Evolutionary conservation across 2,888 invertebrate species (phyloP).

Genomic region (Tinea semifulvella): DNA sequence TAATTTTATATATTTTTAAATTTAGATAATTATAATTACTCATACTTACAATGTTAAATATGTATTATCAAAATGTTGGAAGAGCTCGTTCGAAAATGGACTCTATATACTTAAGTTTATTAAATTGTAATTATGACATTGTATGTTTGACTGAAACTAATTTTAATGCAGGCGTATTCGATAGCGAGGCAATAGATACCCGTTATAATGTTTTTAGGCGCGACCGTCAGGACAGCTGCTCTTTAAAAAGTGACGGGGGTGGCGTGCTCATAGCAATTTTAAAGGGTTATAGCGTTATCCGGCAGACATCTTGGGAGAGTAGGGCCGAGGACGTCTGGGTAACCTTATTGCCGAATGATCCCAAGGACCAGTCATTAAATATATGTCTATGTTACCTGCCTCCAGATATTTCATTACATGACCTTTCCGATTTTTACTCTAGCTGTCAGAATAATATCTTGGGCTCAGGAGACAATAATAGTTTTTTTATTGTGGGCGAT

Average conservation of each 20-base stretch:
- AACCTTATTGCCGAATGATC: background rate
- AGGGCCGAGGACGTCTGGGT: slow-evolving; percentile 13
- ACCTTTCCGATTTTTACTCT: background rate
- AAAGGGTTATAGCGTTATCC: slow-evolving; percentile 3
- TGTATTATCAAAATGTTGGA: slow-evolving; percentile 15
- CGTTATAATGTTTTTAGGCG: slow-evolving; percentile 12
- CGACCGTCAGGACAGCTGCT: background rate
- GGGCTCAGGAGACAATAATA: background rate
- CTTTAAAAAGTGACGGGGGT: slow-evolving; percentile 10
- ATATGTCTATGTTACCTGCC: slow-evolving; percentile 11
- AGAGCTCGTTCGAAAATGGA: background rate
- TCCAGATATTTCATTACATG: background rate
- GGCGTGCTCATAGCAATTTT: slow-evolving; percentile 12
- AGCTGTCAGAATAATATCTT: background rate
- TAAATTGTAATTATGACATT: slow-evolving; percentile 8
- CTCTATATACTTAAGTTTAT: too few species aligned
- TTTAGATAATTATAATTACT: slow-evolving; percentile 4
- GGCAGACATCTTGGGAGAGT: background rate
- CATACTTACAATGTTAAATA: background rate
- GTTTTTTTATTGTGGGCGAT: slow-evolving; percentile 9
- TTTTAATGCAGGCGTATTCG: slow-evolving; percentile 8
- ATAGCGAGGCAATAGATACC: slow-evolving; percentile 9
- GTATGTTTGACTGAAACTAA: slow-evolving; percentile 13
- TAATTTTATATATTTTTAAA: background rate
- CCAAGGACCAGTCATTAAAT: background rate